Evolutionary conservation across 1,140 invertebrate species (phyloP), one percentile per base, ranked within the genome.

Genomic region (Nasonia longicornis): DNA sequence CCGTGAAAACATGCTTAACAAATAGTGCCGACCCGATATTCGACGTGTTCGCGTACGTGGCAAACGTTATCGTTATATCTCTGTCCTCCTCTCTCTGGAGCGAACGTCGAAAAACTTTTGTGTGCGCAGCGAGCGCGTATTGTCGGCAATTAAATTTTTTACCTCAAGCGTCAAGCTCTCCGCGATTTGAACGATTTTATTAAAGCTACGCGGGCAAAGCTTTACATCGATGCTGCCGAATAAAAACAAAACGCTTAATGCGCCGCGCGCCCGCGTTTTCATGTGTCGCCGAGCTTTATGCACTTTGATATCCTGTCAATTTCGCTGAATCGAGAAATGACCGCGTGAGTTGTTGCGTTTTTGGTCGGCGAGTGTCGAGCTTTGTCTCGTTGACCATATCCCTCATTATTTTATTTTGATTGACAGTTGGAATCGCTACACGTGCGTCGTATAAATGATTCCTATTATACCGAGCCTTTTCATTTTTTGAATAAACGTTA

Each of bases 261-360:
- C n/a, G 7, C 14, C 70, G 35, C 16, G 38, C 38, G 31, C 31
- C 31, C 31, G 52, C 16, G 42, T 72, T 72, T 72, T 45, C 35
- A 42, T 14, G 70, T 48, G 14, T 72, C 70, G 38, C 16, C 26
- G 20, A 16, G 38, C 70, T 72, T 72, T 72, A 48, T 72, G 70
- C 67, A 82, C 77, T 80, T 83, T 81, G 82, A 71, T 72, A 8
- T 72, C 20, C 35, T 38, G 38, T 72, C 35, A 72, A 72, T 72
- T 70, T 72, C 20, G 20, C n/a, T 42, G 20, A 72, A 72, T 45
- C 42, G 38, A 48, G 42, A 72, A 72, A 72, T 72, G 20, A 72
- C 38, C 70, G 70, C 70, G 22, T 26, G 42, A 72, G 42, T 72
- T 42, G 70, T 48, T 42, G 42, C 20, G 70, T 4, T 67, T 26